phyloP scores from a whole-genome alignment of 2,888 invertebrate genomes.

The Hedychridium roseum region DNA sequence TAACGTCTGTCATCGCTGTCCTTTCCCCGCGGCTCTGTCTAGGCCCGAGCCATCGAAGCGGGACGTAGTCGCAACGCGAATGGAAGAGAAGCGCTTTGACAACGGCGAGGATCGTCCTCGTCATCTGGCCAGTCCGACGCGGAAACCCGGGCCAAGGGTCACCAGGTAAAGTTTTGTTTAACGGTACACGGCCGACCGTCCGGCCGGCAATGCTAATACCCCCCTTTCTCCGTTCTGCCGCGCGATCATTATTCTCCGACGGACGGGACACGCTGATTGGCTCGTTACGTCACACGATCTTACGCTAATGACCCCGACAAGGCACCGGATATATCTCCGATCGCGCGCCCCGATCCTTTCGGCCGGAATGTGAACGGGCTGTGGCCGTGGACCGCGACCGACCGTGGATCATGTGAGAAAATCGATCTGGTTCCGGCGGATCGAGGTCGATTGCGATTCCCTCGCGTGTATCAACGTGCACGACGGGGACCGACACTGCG shows the following conservation, averaged over 20 bases:
- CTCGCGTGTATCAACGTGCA: too few species aligned
- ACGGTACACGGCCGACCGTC: conserved; percentile 45
- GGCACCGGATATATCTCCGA: conserved; percentile 56
- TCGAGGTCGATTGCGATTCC: conserved; percentile 10
- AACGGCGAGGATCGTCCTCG: conserved; percentile 42
- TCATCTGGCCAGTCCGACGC: conserved; percentile 27
- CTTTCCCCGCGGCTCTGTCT: conserved; percentile 7
- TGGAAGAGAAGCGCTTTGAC: conserved; percentile 15
- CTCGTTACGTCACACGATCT: conserved; percentile 61
- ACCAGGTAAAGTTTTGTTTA: conserved; percentile 59
- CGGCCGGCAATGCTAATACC: conserved; percentile 54
- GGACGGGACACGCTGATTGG: conserved; percentile 54
- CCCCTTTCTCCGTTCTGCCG: too few species aligned
- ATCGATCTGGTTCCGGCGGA: conserved; percentile 26
- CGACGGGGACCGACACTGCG: too few species aligned
- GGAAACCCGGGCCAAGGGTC: conserved; percentile 47
- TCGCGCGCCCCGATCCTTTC: conserved; percentile 40
- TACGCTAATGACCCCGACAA: conserved; percentile 60
- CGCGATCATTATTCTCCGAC: conserved; percentile 54
- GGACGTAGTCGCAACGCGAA: too few species aligned
- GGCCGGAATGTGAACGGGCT: conserved; percentile 45
- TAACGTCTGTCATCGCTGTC: conserved; percentile 4
- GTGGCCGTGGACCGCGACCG: conserved; percentile 4
- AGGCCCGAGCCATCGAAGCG: too few species aligned
- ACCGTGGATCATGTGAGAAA: conserved; percentile 32